Conservation (phyloP, 2,113 vertebrate genomes). For the Takifugu flavidus region DNA sequence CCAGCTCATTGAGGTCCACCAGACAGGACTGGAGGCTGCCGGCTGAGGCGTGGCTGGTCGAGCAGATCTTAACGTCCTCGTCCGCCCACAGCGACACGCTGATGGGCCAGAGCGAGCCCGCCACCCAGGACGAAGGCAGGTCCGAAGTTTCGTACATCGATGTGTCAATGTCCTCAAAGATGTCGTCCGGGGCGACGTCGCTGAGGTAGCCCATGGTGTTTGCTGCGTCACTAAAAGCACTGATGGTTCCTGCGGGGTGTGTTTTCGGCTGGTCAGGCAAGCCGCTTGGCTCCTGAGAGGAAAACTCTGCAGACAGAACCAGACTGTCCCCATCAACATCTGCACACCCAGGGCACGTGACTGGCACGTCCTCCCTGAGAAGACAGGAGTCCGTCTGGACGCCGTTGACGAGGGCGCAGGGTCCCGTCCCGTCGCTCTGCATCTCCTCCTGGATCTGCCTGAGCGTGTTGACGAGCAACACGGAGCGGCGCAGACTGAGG, state of each 20-base stretch:
- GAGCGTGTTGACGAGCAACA: constrained; percentile 85
- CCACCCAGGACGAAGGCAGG: constrained; percentile 67
- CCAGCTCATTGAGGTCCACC: constrained; percentile 83
- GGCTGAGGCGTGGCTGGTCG: constrained; percentile 67
- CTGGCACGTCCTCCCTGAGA: constrained; percentile 63
- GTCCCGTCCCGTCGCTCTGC: constrained; percentile 58
- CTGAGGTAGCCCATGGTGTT: constrained; percentile 83
- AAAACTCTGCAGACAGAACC: not conserved
- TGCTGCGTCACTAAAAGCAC: constrained; percentile 74
- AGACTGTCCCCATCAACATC: constrained; percentile 54
- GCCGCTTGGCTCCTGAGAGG: constrained; percentile 41
- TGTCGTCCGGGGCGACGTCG: constrained; percentile 83
- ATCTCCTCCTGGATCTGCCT: constrained; percentile 83
- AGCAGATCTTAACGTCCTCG: constrained; percentile 73
- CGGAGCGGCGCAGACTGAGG: constrained; percentile 83
- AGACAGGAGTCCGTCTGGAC: constrained; percentile 48
- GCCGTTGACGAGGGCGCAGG: constrained; percentile 13
- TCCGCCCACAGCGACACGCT: constrained; percentile 62
- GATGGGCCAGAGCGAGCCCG: constrained; percentile 61
- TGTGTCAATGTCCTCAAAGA: constrained; percentile 88
- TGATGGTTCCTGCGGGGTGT: constrained; percentile 61
- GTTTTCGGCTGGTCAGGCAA: constrained; percentile 30
- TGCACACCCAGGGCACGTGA: constrained; percentile 67
- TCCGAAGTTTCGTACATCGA: constrained; percentile 87
- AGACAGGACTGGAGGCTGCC: constrained; percentile 78